A percentile compares a stretch with the other conserved stretches of the same genome.
These are phyloP conservation scores for Chelmon rostratus DNA, from an alignment of 2,797 vertebrate species.

Conservation along the genomic window DNA sequence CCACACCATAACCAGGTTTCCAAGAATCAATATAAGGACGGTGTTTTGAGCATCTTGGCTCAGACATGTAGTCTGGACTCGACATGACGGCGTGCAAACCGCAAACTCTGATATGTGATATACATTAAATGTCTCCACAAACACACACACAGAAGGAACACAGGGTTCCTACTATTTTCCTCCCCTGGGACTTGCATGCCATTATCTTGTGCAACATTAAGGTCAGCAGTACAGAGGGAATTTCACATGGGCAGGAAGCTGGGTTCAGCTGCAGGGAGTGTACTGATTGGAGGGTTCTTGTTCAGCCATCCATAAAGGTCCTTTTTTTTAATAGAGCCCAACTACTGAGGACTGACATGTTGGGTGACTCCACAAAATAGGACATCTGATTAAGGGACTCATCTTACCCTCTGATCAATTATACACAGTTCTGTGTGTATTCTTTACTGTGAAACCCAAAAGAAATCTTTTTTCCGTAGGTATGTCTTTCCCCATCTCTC, in stretches of 20 bases:
- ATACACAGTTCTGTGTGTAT: not conserved
- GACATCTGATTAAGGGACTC: constrained; percentile 12
- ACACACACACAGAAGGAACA: constrained; percentile 25
- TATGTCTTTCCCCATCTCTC: not conserved
- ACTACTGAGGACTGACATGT: constrained; percentile 48
- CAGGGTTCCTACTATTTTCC: constrained; percentile 43
- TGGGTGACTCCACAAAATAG: constrained; percentile 44
- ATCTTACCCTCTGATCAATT: constrained; percentile 2
- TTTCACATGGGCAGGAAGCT: constrained; percentile 60
- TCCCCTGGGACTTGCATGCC: constrained; percentile 68
- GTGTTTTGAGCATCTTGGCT: not conserved
- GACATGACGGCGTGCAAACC: constrained; percentile 33
- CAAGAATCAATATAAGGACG: constrained; percentile 49
- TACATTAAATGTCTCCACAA: constrained; percentile 27
- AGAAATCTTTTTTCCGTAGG: not conserved
- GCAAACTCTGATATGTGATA: constrained; percentile 24
- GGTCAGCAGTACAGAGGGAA: constrained; percentile 58
- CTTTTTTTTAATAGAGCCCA: constrained; percentile 62
- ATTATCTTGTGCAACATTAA: constrained; percentile 75
- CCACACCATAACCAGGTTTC: constrained; percentile 16
- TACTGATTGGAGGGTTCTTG: constrained; percentile 75
- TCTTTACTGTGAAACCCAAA: constrained; percentile 8
- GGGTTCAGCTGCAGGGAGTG: constrained; percentile 66
- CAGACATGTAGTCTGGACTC: not conserved
- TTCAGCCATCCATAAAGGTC: constrained; percentile 77